phyloP scores from a whole-genome alignment of 2,797 vertebrate genomes.

The Hephaestus fuliginosus region DNA sequence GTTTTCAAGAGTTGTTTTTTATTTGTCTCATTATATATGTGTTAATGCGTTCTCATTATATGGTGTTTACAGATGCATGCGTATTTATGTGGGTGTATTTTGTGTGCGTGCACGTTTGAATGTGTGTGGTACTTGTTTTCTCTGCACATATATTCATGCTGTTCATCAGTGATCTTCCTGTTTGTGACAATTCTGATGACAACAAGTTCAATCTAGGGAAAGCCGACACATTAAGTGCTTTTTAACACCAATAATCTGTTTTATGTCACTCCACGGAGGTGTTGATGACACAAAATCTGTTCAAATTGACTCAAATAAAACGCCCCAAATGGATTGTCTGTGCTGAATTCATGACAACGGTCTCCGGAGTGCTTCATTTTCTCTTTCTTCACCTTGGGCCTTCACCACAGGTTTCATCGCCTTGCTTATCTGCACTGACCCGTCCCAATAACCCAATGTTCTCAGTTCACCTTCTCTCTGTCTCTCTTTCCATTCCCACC shows the following conservation, averaged over 20 bases:
- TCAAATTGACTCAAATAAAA: neutral
- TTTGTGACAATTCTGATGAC: conserved; percentile 1
- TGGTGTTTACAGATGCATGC: neutral
- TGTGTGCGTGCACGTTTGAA: neutral
- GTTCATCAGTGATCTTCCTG: neutral
- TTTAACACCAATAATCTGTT: conserved; percentile 12
- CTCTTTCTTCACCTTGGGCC: conserved; percentile 8
- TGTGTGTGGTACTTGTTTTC: neutral
- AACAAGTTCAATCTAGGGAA: neutral
- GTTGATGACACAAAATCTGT: neutral
- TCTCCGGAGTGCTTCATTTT: conserved; percentile 5
- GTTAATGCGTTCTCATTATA: neutral
- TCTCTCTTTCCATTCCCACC: conserved; percentile 22
- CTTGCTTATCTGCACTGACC: conserved; percentile 55
- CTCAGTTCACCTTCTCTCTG: conserved; percentile 16
- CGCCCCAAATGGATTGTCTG: neutral
- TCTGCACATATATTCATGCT: neutral
- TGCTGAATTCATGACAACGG: conserved; percentile 3
- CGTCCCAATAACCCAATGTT: conserved; percentile 51
- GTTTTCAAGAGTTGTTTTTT: neutral
- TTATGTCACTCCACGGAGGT: neutral
- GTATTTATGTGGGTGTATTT: neutral
- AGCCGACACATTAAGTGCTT: neutral
- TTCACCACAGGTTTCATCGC: conserved; percentile 33
- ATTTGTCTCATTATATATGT: neutral